Percentiles rank a stretch among this genome's conserved stretches.
These are phyloP conservation scores for Diarsia brunnea DNA, from an alignment of 2,888 invertebrate genomes.

Conservation along the genomic window DNA sequence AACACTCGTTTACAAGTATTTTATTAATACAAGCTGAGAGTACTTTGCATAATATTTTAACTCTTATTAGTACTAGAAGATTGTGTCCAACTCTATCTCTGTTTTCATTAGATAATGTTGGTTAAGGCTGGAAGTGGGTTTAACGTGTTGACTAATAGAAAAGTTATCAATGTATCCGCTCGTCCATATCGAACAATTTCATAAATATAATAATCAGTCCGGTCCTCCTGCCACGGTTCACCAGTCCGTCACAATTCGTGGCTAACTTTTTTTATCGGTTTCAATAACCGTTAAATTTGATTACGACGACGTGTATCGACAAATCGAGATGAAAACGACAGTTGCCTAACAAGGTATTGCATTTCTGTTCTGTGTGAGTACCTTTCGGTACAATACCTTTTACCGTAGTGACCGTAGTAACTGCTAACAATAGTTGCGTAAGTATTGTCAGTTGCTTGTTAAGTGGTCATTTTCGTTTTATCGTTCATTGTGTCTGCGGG, in stretches of 20 bases:
- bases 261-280: slow-evolving; percentile 77
- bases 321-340: slow-evolving; percentile 79
- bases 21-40: slow-evolving; percentile 23
- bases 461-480: slow-evolving; percentile 55
- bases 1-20: slow-evolving; percentile 26
- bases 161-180: slow-evolving; percentile 44
- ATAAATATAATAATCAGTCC: slow-evolving; percentile 65
- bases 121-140: slow-evolving; percentile 10
- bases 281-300: slow-evolving; percentile 88
- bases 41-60: slow-evolving; percentile 16
- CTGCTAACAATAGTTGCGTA: slow-evolving; percentile 46
- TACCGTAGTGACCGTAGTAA: slow-evolving; percentile 46
- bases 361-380: slow-evolving; percentile 59
- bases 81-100: slow-evolving; percentile 20
- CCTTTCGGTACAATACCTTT: slow-evolving; percentile 54
- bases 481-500: slow-evolving; percentile 58
- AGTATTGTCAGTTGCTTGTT: slow-evolving; percentile 40
- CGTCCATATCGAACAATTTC: slow-evolving; percentile 49
- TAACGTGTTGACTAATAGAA: slow-evolving; percentile 43
- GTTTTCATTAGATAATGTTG: slow-evolving; percentile 28
- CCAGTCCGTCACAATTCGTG: slow-evolving; percentile 76
- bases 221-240: slow-evolving; percentile 76
- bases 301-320: slow-evolving; percentile 81
- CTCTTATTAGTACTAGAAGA: slow-evolving; percentile 11
- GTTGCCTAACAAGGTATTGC: slow-evolving; percentile 74